Evolutionary conservation across 1,140 invertebrate genomes (phyloP).

Genomic region (Solen grandis): DNA sequence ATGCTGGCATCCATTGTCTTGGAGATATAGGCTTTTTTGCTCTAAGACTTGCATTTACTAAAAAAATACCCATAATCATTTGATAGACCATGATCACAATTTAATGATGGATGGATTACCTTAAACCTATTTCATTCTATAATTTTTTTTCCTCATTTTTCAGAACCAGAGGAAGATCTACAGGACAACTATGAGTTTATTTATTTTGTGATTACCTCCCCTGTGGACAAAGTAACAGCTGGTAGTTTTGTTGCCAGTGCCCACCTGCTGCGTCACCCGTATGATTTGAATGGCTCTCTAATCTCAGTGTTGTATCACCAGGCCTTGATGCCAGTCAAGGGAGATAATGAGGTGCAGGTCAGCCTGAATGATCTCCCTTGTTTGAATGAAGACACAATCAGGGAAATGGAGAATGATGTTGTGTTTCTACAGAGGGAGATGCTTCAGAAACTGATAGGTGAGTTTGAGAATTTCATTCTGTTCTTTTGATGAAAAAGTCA

Average conservation of each 20-base stretch:
- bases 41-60: too few relatives aligned
- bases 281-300: constrained; percentile 31
- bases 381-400: constrained; percentile 22
- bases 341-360: not conserved
- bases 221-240: constrained; percentile 1
- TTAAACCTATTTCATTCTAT: too few relatives aligned
- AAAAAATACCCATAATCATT: too few relatives aligned
- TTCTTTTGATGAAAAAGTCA: too few relatives aligned
- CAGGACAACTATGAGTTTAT: constrained; percentile 51
- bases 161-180: constrained; percentile 49
- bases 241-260: constrained; percentile 42
- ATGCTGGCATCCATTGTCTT: too few relatives aligned
- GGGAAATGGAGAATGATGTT: constrained; percentile 32
- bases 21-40: too few relatives aligned
- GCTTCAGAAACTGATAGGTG: constrained; percentile 32
- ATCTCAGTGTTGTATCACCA: constrained; percentile 18
- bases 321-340: not conserved
- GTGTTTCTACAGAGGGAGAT: constrained; percentile 18
- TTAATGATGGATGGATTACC: too few relatives aligned
- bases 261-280: constrained; percentile 37
- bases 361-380: constrained; percentile 38
- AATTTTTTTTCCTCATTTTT: too few relatives aligned
- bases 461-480: too few relatives aligned
- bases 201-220: constrained; percentile 48
- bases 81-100: too few relatives aligned